Base-by-base conservation (phyloP, 1,140 invertebrate species). In the Saccostrea echinata region DNA sequence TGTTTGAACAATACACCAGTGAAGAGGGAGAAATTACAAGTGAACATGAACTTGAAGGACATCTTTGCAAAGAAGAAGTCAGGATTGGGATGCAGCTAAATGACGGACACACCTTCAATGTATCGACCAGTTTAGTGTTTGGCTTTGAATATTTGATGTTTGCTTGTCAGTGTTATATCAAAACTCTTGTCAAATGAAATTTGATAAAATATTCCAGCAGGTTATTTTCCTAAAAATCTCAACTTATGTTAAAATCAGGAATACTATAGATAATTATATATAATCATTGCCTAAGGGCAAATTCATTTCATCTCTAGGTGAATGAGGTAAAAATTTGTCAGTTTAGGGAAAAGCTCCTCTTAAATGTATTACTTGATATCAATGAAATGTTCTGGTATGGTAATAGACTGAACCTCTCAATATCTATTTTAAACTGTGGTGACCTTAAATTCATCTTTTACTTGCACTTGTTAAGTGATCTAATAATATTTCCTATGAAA, bases 11-110 rank as follows among this genome's bases (percentile, higher is more conserved):
- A 96, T 9, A 96, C 97, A 88, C 96, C 96, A 0, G 88, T 87
- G 0, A 95, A 96, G 61, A 97, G 97, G 94, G 96, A 97, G 90
- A 97, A 97, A 93, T 82, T 94, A 35, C 90, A 92, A 76, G 97
- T 97, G 80, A 96, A 97, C 93, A 95, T 97, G 86, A 97, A 97
- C 94, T 95, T 97, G 90, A 97, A 97, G 95, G 96, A 97, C 92
- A 96, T 97, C 92, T 96, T 97, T 86, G 94, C 96, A 35, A 97
- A 97, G 95, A 97, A 96, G 94, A 95, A 95, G 76, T 90, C 90
- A 61, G 91, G 90, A 43, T 68, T 89, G 52, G 86, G 88, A 12
- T 89, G 88, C 52, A 87, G 83, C n/a, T 89, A 87, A 89, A 64
- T 24, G 43, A 24, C 35, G 30, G 68, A 76, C n/a, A 76, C 27